phyloP scores from a whole-genome alignment of 2,113 vertebrate genomes.

The Globicephala melas region DNA sequence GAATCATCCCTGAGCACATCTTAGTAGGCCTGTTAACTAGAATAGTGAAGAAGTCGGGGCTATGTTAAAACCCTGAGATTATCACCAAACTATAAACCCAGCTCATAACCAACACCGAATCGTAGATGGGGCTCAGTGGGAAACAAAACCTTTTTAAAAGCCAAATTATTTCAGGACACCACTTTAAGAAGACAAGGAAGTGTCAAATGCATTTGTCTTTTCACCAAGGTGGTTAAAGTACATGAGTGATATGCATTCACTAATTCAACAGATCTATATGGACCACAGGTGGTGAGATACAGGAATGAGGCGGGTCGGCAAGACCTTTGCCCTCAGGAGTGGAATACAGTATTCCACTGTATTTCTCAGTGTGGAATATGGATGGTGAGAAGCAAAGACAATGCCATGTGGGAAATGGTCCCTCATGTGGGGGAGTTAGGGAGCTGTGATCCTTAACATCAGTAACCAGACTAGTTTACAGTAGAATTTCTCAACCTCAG shows the following conservation, averaged over 20 bases:
- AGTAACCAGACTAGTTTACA: too few species aligned
- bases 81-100: background rate
- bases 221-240: background rate
- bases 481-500: background rate
- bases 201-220: background rate
- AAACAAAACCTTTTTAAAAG: background rate
- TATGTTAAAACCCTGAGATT: background rate
- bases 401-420: background rate
- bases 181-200: background rate
- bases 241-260: rapidly evolving
- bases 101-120: background rate
- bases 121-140: rapidly evolving
- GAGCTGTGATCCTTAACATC: background rate
- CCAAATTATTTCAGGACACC: background rate
- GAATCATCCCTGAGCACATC: background rate
- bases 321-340: too few species aligned
- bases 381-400: too few species aligned
- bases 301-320: rapidly evolving
- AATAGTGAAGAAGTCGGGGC: background rate
- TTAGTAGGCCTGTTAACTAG: too few species aligned
- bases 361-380: too few species aligned
- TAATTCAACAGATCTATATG: background rate
- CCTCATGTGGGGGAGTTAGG: background rate
- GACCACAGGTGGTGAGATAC: rapidly evolving
- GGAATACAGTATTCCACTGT: too few species aligned